These are phyloP conservation scores for Terrapene triunguis DNA, from an alignment of 2,113 vertebrate genomes.

Conservation along the genomic window DNA sequence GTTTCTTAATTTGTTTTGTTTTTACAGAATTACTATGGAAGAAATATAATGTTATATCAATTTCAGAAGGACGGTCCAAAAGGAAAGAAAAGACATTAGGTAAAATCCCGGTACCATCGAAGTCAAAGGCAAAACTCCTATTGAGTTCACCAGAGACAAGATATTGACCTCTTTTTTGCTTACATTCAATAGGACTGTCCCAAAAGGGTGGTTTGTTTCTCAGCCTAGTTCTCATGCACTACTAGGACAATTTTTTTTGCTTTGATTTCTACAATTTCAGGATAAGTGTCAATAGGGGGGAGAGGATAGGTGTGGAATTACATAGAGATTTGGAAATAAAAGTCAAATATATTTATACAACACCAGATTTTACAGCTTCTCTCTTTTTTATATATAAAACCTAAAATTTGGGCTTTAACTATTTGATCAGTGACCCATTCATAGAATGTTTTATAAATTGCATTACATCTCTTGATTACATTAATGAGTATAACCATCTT, in stretches of 20 bases:
- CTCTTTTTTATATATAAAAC: background rate
- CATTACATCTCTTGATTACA: background rate
- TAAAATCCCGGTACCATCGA: background rate
- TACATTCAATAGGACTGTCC: background rate
- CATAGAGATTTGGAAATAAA: background rate
- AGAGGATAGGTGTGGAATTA: background rate
- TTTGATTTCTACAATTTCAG: background rate
- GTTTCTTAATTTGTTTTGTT: background rate
- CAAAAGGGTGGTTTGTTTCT: background rate
- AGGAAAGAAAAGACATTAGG: background rate
- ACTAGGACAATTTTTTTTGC: background rate
- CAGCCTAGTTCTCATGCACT: background rate
- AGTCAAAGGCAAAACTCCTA: background rate
- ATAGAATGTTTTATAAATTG: background rate
- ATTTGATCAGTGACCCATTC: background rate
- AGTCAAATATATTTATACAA: background rate
- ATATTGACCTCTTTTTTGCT: background rate
- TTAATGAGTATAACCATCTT: background rate
- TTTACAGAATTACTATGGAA: background rate
- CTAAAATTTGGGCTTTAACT: background rate
- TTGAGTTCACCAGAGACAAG: background rate
- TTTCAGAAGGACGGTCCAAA: background rate
- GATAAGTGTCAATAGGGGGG: rapidly evolving
- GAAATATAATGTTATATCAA: background rate
- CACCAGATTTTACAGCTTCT: background rate